These are phyloP conservation scores for Emmelina monodactyla DNA, from an alignment of 2,888 invertebrate genomes.

Conservation along the genomic window DNA sequence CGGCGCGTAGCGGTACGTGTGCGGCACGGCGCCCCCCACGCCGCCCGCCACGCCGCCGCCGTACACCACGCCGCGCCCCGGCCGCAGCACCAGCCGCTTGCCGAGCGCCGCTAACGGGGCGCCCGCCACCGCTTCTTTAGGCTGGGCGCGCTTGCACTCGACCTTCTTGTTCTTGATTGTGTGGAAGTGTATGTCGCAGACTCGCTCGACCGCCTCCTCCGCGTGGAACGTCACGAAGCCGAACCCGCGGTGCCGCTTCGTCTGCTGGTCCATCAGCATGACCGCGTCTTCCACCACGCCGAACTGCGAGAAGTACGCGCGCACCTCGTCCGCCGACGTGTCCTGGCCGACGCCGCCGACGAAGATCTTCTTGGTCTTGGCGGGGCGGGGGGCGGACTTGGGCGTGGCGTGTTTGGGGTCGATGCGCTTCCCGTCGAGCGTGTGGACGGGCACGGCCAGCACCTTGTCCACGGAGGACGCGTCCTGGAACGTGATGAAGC, in stretches of 20 bases:
- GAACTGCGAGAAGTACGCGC: conserved; percentile 89
- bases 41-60: conserved; percentile 54
- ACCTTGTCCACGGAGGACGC: conserved; percentile 91
- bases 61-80: conserved; percentile 71
- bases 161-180: conserved; percentile 91
- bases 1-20: conserved; percentile 56
- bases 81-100: conserved; percentile 76
- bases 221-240: conserved; percentile 93
- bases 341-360: conserved; percentile 93
- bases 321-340: conserved; percentile 89
- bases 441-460: conserved; percentile 88
- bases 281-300: conserved; percentile 91
- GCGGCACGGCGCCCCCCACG: conserved; percentile 45
- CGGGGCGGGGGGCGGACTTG: conserved; percentile 86
- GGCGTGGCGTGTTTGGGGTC: conserved; percentile 94
- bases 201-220: conserved; percentile 89
- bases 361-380: conserved; percentile 91
- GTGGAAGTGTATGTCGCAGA: conserved; percentile 94
- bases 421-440: conserved; percentile 91
- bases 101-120: conserved; percentile 74
- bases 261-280: conserved; percentile 94
- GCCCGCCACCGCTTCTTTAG: conserved; percentile 83
- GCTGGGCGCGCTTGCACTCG: conserved; percentile 92
- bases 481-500: conserved; percentile 93
- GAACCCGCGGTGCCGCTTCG: conserved; percentile 89